phyloP scores from a whole-genome alignment of 37 sponge, comb jelly and placozoan genomes.

The Cliona cf. orientalis region DNA sequence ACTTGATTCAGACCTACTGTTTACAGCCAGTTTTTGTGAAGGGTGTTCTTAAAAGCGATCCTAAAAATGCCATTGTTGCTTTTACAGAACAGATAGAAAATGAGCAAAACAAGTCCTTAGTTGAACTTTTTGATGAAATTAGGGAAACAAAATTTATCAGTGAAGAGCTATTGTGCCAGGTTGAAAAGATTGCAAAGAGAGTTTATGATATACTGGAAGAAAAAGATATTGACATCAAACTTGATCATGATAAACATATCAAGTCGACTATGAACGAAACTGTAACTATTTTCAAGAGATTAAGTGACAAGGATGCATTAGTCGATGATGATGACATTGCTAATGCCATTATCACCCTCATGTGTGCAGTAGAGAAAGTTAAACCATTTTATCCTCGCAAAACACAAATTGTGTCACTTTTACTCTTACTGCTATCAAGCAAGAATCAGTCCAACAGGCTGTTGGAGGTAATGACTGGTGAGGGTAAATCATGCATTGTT shows the following conservation, averaged over 20 bases:
- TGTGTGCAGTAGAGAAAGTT: not conserved
- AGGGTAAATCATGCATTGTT: constrained; percentile 38
- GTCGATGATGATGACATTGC: not conserved
- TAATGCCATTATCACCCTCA: not conserved
- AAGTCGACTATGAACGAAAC: not conserved
- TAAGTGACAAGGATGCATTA: not conserved
- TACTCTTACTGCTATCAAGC: not conserved
- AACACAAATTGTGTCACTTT: constrained; percentile 22
- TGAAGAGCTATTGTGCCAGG: not conserved
- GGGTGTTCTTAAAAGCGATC: not conserved
- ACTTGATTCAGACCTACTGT: not conserved
- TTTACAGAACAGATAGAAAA: not conserved
- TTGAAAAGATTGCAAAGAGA: not conserved
- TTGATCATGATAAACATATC: not conserved
- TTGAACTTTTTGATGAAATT: not conserved
- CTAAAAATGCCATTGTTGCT: not conserved
- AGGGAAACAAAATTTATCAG: not conserved
- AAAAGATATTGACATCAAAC: not conserved
- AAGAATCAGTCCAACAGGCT: not conserved
- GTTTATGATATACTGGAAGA: not conserved
- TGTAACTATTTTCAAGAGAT: not conserved
- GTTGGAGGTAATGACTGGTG: constrained; percentile 38
- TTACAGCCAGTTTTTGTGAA: not conserved
- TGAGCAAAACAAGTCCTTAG: not conserved
- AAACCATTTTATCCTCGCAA: not conserved